Conservation (phyloP, 1,140 invertebrate genomes). For the Papilio xuthus region DNA sequence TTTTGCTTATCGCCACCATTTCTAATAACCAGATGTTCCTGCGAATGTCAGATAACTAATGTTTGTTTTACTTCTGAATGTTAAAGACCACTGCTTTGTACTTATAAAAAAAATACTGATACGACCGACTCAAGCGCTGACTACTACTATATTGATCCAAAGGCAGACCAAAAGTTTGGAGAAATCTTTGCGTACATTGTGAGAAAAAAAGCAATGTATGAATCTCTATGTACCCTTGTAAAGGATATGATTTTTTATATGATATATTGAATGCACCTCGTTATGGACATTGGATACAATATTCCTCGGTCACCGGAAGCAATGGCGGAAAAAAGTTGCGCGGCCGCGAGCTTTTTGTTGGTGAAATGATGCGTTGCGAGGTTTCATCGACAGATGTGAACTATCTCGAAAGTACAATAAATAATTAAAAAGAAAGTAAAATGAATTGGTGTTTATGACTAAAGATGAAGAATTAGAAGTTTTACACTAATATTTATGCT, state of each 20-base stretch:
- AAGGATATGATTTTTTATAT: not conserved
- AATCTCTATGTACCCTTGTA: too few species aligned
- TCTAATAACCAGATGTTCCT: constrained; percentile 9
- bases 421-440: too few species aligned
- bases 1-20: not conserved
- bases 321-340: constrained; percentile 56
- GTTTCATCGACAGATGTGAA: constrained; percentile 62
- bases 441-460: constrained; percentile 43
- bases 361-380: constrained; percentile 43
- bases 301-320: constrained; percentile 53
- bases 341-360: constrained; percentile 57
- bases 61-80: not conserved
- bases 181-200: too few species aligned
- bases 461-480: constrained; percentile 32
- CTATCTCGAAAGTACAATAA: constrained; percentile 39
- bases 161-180: too few species aligned
- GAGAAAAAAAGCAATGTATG: too few species aligned
- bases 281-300: not conserved
- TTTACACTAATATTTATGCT: not conserved
- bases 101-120: too few species aligned
- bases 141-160: too few species aligned
- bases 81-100: not conserved
- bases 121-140: too few species aligned
- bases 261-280: constrained; percentile 7
- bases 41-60: not conserved